A percentile compares a stretch with the other conserved stretches of the same genome.
phyloP scores from a whole-genome alignment of 2,888 invertebrate genomes.

The Furcula furcula region DNA sequence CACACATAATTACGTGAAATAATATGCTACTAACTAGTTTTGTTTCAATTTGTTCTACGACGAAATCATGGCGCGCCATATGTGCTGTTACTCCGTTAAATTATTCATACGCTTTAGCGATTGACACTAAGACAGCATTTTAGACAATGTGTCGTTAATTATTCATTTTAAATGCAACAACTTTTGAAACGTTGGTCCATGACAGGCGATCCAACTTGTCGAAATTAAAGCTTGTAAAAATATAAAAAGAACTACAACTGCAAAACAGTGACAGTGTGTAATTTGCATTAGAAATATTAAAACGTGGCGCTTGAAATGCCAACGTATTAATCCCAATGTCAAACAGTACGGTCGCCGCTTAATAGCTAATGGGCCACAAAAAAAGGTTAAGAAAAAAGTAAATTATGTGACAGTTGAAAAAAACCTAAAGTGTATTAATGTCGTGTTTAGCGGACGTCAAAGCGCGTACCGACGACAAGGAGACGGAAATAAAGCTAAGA shows the following conservation, averaged over 20 bases:
- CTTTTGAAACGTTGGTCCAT: background rate
- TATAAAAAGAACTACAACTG: conserved; percentile 15
- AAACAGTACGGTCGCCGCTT: conserved; percentile 58
- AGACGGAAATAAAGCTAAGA: conserved; percentile 65
- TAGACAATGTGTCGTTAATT: background rate
- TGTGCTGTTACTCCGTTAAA: background rate
- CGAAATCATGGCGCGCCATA: background rate
- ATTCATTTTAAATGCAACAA: background rate
- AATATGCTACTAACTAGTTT: background rate
- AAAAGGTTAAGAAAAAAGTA: conserved; percentile 54
- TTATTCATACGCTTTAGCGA: background rate
- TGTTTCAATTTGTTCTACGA: background rate
- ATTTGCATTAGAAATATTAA: conserved; percentile 31
- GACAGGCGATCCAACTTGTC: conserved; percentile 19
- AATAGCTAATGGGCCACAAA: conserved; percentile 77
- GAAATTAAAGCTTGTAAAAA: conserved; percentile 22
- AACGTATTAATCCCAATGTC: conserved; percentile 70
- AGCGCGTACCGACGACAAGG: conserved; percentile 54
- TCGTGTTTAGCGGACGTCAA: conserved; percentile 78
- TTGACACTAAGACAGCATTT: background rate
- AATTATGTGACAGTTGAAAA: conserved; percentile 77
- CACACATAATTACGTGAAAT: conserved; percentile 17
- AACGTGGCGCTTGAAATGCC: conserved; percentile 48
- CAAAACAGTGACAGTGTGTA: conserved; percentile 9
- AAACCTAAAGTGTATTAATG: conserved; percentile 75